A percentile compares a stretch with the other conserved stretches of the same genome.
Evolutionary conservation across 1,140 invertebrate genomes (phyloP).

Genomic region (Nebria ingens): DNA sequence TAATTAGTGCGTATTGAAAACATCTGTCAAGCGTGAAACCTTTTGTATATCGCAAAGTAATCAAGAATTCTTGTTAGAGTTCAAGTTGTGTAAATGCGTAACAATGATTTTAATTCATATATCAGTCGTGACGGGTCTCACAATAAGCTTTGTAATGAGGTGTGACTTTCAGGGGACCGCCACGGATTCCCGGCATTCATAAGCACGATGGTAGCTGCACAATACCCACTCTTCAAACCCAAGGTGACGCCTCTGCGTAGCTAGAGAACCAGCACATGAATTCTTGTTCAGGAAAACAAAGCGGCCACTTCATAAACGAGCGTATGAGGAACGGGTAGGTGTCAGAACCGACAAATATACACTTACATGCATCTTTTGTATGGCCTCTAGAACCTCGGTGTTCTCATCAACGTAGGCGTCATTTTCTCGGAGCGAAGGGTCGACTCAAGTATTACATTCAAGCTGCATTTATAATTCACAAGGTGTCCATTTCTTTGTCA

Average conservation of each 20-base stretch:
- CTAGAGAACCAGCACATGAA: neutral
- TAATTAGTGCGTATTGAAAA: neutral
- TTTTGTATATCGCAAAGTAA: neutral
- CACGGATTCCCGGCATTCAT: neutral
- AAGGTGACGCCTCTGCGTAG: neutral
- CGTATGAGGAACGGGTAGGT: neutral
- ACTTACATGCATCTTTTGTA: too few relatives aligned
- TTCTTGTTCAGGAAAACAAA: constrained; percentile 3
- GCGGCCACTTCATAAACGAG: constrained; percentile 2
- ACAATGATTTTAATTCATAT: constrained; percentile 4
- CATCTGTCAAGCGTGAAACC: neutral
- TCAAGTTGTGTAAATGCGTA: constrained; percentile 5
- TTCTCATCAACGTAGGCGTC: too few relatives aligned
- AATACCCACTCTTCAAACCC: neutral
- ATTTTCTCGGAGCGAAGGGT: too few relatives aligned
- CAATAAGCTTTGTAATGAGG: constrained; percentile 3
- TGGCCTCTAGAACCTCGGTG: too few relatives aligned
- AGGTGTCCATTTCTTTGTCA: too few relatives aligned
- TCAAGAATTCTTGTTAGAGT: constrained; percentile 3
- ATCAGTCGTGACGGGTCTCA: constrained; percentile 2
- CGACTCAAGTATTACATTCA: too few relatives aligned
- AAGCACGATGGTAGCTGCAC: neutral
- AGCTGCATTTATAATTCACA: too few relatives aligned
- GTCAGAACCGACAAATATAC: neutral
- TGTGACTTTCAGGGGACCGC: constrained; percentile 2